These are phyloP conservation scores for Sinotaia quadrata DNA, from an alignment of 2,888 invertebrate species.

Conservation along the genomic window DNA sequence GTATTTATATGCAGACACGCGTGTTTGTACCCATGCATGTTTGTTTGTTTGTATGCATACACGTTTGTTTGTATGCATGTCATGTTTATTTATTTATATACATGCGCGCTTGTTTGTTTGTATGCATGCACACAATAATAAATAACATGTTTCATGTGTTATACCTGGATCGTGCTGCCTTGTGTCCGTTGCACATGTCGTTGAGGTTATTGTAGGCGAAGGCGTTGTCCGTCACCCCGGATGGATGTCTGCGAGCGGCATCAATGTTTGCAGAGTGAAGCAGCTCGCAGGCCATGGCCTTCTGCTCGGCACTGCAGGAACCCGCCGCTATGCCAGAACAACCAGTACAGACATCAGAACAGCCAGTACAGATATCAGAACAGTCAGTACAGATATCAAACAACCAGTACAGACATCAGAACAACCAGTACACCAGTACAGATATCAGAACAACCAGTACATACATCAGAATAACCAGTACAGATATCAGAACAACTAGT, in stretches of 20 bases:
- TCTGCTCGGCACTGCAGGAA: neutral
- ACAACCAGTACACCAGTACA: no score
- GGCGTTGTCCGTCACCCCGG: constrained; percentile 24
- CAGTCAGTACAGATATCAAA: no score
- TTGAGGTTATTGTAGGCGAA: constrained; percentile 24
- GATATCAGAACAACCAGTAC: no score
- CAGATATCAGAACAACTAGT: no score
- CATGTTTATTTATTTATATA: no score
- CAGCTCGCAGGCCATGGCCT: constrained; percentile 16
- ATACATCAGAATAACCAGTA: no score
- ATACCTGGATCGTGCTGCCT: constrained; percentile 25
- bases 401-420: no score
- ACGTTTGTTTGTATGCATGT: neutral
- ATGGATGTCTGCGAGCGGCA: constrained; percentile 3
- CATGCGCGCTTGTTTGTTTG: neutral
- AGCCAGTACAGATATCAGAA: no score
- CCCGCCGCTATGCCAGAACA: neutral
- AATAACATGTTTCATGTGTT: neutral
- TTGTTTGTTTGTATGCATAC: neutral
- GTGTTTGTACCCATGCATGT: neutral
- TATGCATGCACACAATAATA: neutral
- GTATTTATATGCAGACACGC: neutral
- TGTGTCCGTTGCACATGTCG: constrained; percentile 18
- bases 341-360: no score
- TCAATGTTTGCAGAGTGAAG: neutral